Evolutionary conservation across 2,113 vertebrate genomes (phyloP).

Genomic region (Caloenas nicobarica): DNA sequence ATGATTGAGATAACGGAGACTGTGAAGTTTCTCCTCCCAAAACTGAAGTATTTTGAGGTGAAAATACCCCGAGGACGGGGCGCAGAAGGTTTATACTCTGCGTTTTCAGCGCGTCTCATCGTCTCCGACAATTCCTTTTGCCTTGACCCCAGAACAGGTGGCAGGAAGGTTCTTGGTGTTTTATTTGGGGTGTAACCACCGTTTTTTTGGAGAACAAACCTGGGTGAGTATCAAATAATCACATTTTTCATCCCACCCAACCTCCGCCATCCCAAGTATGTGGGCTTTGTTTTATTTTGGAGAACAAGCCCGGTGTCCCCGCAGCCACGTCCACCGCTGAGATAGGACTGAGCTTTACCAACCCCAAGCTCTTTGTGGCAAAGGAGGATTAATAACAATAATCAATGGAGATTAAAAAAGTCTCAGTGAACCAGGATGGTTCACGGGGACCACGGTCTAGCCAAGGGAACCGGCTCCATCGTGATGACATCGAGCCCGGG

Average conservation of each 20-base stretch:
- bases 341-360: neutral
- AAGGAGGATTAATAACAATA: neutral
- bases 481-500: too few species aligned
- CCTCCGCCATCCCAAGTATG: rapidly evolving
- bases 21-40: neutral
- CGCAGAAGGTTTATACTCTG: neutral
- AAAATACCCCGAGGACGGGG: neutral
- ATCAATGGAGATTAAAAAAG: neutral
- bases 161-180: neutral
- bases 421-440: too few species aligned
- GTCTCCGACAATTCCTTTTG: neutral
- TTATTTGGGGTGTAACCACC: neutral
- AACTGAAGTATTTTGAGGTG: rapidly evolving
- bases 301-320: neutral
- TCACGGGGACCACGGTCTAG: too few species aligned
- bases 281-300: neutral
- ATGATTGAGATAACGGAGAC: rapidly evolving
- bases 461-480: too few species aligned
- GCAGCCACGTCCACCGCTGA: rapidly evolving
- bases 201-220: neutral
- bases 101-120: rapidly evolving
- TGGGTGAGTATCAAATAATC: rapidly evolving
- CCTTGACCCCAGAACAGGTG: too few species aligned
- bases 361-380: neutral
- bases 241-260: neutral